Percentiles rank a stretch among this genome's conserved stretches.
These are phyloP conservation scores for Zapornia atra DNA, from an alignment of 2,113 vertebrate genomes.

Conservation along the genomic window DNA sequence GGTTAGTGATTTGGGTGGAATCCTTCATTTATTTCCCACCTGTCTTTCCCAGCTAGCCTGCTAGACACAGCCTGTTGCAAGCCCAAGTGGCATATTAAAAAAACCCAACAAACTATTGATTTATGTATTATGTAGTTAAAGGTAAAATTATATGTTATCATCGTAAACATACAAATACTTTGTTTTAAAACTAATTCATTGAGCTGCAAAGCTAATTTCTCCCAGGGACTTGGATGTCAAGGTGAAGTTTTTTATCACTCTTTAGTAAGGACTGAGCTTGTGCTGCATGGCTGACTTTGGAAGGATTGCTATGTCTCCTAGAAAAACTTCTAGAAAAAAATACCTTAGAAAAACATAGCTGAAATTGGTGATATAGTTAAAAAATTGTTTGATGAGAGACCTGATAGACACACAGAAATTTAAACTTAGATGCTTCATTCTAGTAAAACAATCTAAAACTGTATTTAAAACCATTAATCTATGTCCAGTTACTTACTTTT, in stretches of 20 bases:
- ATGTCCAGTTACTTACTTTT: not conserved
- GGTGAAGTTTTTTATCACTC: not conserved
- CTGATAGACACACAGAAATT: not conserved
- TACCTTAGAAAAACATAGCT: not conserved
- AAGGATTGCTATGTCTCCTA: not conserved
- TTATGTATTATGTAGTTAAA: no score
- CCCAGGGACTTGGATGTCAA: not conserved
- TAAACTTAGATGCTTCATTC: not conserved
- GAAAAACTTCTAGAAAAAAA: not conserved
- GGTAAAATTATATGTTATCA: no score
- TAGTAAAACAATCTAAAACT: not conserved
- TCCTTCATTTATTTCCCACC: not conserved
- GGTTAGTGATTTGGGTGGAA: accelerated
- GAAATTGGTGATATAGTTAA: not conserved
- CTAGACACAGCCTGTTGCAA: not conserved
- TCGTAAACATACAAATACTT: not conserved
- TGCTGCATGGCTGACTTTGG: not conserved
- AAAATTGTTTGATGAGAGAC: not conserved
- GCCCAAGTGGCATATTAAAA: not conserved
- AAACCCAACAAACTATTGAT: no score
- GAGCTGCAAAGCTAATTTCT: not conserved
- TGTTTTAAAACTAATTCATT: not conserved
- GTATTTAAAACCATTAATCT: not conserved
- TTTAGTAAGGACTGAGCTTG: not conserved
- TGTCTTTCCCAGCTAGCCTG: not conserved